These are phyloP conservation scores for Ibidorhyncha struthersii DNA, from an alignment of 2,113 vertebrate species.

Conservation along the genomic window DNA sequence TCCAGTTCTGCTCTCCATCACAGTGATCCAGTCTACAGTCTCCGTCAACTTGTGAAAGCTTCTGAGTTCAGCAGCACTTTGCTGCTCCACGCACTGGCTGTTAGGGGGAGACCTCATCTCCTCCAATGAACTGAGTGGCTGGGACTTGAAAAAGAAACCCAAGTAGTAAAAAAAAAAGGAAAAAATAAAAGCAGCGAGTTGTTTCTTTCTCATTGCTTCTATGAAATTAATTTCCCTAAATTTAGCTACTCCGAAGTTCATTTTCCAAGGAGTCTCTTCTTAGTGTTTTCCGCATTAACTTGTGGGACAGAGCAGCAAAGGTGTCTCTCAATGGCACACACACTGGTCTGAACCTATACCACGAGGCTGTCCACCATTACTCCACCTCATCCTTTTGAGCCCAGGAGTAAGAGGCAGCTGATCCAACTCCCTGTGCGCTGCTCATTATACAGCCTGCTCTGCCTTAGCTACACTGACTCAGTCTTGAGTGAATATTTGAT, in stretches of 20 bases:
- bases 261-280: neutral
- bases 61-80: neutral
- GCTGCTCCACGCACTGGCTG: neutral
- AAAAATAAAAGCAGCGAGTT: neutral
- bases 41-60: neutral
- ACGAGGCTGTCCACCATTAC: neutral
- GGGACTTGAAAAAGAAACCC: neutral
- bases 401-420: neutral
- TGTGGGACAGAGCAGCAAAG: neutral
- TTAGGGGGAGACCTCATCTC: neutral
- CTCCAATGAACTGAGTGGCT: neutral
- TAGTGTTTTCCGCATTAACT: neutral
- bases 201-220: neutral
- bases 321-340: neutral
- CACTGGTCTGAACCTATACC: neutral
- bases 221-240: neutral
- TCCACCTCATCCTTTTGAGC: neutral
- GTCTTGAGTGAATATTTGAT: neutral
- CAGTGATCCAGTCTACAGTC: neutral
- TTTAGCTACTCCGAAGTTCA: neutral
- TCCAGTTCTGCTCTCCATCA: neutral
- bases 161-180: neutral
- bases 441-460: neutral
- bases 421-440: neutral
- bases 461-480: neutral